Conservation (phyloP, 2,888 invertebrate genomes). For the Leucozona laternaria region DNA sequence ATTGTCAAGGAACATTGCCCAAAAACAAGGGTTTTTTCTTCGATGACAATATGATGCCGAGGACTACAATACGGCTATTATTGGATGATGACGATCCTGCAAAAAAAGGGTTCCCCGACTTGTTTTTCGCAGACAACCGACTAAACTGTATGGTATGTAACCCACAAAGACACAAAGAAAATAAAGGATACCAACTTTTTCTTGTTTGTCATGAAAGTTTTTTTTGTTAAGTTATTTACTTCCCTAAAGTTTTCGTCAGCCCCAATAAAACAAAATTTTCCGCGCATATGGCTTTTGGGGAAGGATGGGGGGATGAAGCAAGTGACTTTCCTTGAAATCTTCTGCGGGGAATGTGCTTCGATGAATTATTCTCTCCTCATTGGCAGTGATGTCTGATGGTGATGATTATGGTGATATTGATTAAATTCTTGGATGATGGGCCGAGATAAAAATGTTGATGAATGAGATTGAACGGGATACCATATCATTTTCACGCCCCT, state of each 20-base stretch:
- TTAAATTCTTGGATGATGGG: conserved; percentile 64
- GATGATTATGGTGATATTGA: conserved; percentile 67
- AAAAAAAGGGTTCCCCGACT: conserved; percentile 38
- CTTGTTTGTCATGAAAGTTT: conserved; percentile 22
- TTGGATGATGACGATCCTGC: conserved; percentile 40
- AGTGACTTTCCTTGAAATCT: conserved; percentile 16
- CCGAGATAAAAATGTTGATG: conserved; percentile 47
- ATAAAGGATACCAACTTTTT: conserved; percentile 18
- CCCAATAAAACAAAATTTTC: conserved; percentile 9
- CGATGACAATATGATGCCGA: conserved; percentile 24
- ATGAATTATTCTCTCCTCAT: conserved; percentile 64
- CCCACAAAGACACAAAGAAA: conserved; percentile 20
- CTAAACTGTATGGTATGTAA: not conserved
- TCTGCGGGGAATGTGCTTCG: conserved; percentile 38
- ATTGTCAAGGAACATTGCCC: conserved; percentile 37
- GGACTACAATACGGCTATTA: conserved; percentile 16
- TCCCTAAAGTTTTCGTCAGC: not conserved
- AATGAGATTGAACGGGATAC: not conserved
- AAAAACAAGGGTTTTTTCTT: conserved; percentile 24
- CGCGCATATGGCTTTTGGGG: not conserved
- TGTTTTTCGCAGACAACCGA: conserved; percentile 22
- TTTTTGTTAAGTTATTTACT: conserved; percentile 13
- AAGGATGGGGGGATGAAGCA: not conserved
- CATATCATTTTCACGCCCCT: conserved; percentile 13
- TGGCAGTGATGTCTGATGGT: conserved; percentile 51